Evolutionary conservation across 1,140 invertebrate species (phyloP).

Genomic region (Bombus huntii): DNA sequence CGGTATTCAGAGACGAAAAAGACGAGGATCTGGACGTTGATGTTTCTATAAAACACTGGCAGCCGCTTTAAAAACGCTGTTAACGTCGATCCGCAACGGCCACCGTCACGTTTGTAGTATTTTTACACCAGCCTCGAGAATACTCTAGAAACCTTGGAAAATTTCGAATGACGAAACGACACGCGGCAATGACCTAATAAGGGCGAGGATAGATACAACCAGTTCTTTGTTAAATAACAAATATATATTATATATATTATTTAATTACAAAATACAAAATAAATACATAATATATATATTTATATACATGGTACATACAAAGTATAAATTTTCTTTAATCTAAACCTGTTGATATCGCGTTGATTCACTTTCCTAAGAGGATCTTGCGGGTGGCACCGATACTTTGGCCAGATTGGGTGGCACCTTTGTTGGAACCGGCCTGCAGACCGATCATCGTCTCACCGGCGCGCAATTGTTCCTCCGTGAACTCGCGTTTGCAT

Average conservation of each 20-base stretch:
- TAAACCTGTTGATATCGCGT: slow-evolving; percentile 48
- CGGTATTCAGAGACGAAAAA: background rate
- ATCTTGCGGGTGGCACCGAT: slow-evolving; percentile 94
- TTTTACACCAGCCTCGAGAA: background rate
- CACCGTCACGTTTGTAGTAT: background rate
- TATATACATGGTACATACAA: slow-evolving; percentile 69
- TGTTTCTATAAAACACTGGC: slow-evolving; percentile 17
- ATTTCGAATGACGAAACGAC: background rate
- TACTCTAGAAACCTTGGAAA: background rate
- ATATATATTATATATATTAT: slow-evolving; percentile 60
- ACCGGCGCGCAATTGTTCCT: slow-evolving; percentile 93
- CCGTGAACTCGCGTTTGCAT: slow-evolving; percentile 93
- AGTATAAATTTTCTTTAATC: slow-evolving; percentile 59
- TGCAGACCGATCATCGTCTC: slow-evolving; percentile 94
- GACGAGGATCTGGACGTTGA: background rate
- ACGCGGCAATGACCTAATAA: background rate
- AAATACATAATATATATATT: slow-evolving; percentile 60
- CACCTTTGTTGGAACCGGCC: slow-evolving; percentile 95
- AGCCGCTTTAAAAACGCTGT: background rate
- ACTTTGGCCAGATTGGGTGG: slow-evolving; percentile 93
- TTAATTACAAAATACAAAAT: slow-evolving; percentile 76
- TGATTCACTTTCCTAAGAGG: slow-evolving; percentile 89
- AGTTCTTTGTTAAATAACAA: slow-evolving; percentile 1
- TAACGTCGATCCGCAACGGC: background rate
- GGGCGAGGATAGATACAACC: background rate